These are phyloP conservation scores for Acanthopleura granulata DNA, from an alignment of 2,888 invertebrate species.

Conservation along the genomic window DNA sequence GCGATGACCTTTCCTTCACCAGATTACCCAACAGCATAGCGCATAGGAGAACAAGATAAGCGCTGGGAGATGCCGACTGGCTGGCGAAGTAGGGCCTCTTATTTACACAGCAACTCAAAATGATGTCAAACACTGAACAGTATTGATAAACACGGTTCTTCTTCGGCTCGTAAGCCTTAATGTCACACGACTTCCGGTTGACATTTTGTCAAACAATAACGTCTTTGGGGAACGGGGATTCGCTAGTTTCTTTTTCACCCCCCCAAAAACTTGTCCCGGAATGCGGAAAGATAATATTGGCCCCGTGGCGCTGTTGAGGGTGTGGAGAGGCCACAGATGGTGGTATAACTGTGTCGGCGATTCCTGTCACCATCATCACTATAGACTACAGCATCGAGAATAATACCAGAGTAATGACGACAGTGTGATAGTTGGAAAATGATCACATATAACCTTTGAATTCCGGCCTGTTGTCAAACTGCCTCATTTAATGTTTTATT, in stretches of 20 bases:
- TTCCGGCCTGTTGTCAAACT: no score
- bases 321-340: no score
- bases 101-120: constrained; percentile 7
- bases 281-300: not conserved
- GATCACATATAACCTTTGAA: no score
- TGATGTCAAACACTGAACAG: not conserved
- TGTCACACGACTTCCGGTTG: constrained; percentile 1
- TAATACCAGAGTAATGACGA: no score
- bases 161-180: not conserved
- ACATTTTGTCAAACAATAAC: constrained; percentile 8
- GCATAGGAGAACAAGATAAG: not conserved
- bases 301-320: no score
- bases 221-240: not conserved
- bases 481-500: no score
- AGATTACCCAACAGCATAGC: not conserved
- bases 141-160: not conserved
- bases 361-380: no score
- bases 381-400: no score
- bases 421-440: no score
- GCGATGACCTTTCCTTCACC: not conserved
- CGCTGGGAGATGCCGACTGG: not conserved
- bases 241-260: not conserved
- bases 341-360: no score
- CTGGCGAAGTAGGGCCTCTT: not conserved
- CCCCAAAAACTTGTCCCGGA: not conserved